Evolutionary conservation across 2,113 vertebrate genomes (phyloP), one percentile per base, ranked within the genome.

Genomic region (Limanda limanda): DNA sequence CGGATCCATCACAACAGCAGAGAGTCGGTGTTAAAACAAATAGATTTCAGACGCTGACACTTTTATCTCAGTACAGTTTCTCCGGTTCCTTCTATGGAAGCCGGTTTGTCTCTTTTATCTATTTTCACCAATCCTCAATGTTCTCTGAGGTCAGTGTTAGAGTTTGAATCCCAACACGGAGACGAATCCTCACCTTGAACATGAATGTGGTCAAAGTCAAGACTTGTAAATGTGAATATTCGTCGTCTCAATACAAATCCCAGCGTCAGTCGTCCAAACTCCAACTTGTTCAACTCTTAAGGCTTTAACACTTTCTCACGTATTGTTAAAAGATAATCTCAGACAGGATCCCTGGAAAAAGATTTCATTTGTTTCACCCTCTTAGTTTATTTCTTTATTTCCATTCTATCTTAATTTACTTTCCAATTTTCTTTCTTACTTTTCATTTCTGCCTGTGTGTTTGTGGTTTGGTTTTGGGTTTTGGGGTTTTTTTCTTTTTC

Each of bases 391-490:
- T 78, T 25, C 47, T 81, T 75, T 89, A 51, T 79, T 2, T 12
- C 64, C 67, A 63, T 78, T 82, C 69, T 68, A 60, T 78, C 79
- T 82, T 70, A 25, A 31, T 56, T 78, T 68, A 63, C 51, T 71
- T 68, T 59, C 47, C 42, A 6, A 6, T 74, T 76, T 74, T 69
- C 79, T 91, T 56, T 86, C 68, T 86, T 74, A 27, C 81, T 85
- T 85, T 68, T 78, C 56, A 68, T 84, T 85, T 77, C 76, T 91
- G 65, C 86, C 86, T 87, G 93, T 95, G 88, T 95, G 92, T 95
- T 90, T 94, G 91, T 96, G 89, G 45, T 78, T 60, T 1, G 55
- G 24, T 63, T 63, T 63, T 54, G 4, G 92, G 87, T 92, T 86
- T 89, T 87, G 91, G 91, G 52, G 37, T n/a, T 5, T 31, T 65